Base-by-base conservation (phyloP, 2,797 vertebrate genomes). In the Pangasius mekongensis region DNA sequence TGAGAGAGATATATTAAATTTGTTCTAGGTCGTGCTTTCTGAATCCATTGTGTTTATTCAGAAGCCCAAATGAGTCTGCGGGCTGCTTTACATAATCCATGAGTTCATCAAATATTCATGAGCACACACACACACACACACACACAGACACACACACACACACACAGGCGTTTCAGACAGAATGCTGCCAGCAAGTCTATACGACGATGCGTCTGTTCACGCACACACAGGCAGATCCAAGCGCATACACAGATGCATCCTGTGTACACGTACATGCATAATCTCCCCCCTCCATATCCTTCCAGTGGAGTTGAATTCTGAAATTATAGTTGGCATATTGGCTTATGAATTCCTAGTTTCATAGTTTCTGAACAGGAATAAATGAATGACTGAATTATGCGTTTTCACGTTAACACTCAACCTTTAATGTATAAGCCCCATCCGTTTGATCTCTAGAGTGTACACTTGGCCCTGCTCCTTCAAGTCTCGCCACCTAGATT, bases 11-110 rank as follows among this genome's bases (percentile, higher is more conserved):
- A 24, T 58, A 71, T 88, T 64, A 84, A 88, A 83, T 52, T 87
- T 16, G 83, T 87, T 87, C 43, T 73, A 85, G 83, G 77, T 69
- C 30, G 52, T 36, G 60, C 62, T 87, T 82, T 62, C 76, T 85
- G 66, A 64, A 84, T 84, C 78, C 74, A 93, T 93, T 92, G 91
- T 92, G 94, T 92, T 94, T 94, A 93, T 93, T 94, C 93, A 94
- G 94, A 93, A 91, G 86, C 93, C 94, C 94, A 94, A 95, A 94
- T 90, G 89, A 94, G 94, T 94, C 94, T 94, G 94, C 92, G 94
- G 94, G 93, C 93, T 93, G 89, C 85, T 90, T 85, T 95, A 92
- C 94, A 95, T 95, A 93, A 96, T 95, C 95, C 93, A 96, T 93
- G 91, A 94, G 76, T 60, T 93, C 91, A 92, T 95, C 90, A 95